Evolutionary conservation across 2,113 vertebrate genomes (phyloP), one percentile per base, ranked within the genome.

Genomic region (Otus sunia): DNA sequence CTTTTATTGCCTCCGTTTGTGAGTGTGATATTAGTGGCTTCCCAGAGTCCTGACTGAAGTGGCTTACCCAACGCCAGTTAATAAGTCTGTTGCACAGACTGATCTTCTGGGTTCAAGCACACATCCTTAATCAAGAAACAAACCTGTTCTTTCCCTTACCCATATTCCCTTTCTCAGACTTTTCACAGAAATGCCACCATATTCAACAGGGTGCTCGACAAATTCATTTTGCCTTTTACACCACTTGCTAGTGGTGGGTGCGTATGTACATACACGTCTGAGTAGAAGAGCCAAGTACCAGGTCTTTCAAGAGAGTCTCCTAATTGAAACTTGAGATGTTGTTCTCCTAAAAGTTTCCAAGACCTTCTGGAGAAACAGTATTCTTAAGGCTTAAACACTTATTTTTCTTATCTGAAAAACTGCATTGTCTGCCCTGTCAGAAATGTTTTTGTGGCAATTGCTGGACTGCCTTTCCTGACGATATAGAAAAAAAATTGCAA

Each of bases 211-310:
- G 34, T 69, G 25, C 43, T 71, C 0, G 0, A 52, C 47, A 76
- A 76, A 88, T 30, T 72, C 6, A 21, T 66, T 83, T 76, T 58
- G 41, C 22, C 26, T 67, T 71, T 83, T 25, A 66, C 49, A 49
- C 36, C 45, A 36, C 67, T 62, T 11, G 10, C 19, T 75, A 20
- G 37, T 9, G 13, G 13, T 69, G 37, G 8, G 11, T 39, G 21
- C 0, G 0, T 25, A 27, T 5, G 45, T 45, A 56, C 18, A 4
- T 26, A 22, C 8, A 67, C 19, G 25, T 32, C 53, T 83, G 11
- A 14, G n/a, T 32, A 77, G 78, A 86, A 86, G 3, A 72, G n/a
- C 3, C n/a, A 47, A 78, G 23, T 22, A 72, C 5, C 32, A 68
- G 8, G 12, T 30, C n/a, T 87, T 89, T 75, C 50, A 69, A 62